phyloP scores from a whole-genome alignment of 2,888 invertebrate genomes.

The Nineta flava region DNA sequence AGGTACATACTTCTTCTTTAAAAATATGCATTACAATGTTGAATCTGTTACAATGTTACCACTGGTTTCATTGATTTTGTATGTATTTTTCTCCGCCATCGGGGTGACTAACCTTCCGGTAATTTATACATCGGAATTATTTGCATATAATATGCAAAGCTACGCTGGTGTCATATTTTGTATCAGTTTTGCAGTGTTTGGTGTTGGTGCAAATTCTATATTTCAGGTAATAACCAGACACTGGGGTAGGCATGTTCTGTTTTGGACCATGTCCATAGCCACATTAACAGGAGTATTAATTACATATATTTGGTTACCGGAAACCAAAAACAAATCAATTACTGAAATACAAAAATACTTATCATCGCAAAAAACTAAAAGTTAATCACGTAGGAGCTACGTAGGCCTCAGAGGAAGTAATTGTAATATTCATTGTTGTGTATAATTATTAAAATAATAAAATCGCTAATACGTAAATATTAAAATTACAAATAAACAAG shows the following conservation, averaged over 20 bases:
- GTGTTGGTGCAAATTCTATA: constrained; percentile 14
- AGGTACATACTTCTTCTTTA: constrained; percentile 34
- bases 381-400: no score
- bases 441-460: no score
- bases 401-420: no score
- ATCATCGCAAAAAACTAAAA: not conserved
- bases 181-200: constrained; percentile 2
- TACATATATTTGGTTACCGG: constrained; percentile 22
- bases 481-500: no score
- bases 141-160: constrained; percentile 6
- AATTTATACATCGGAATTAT: constrained; percentile 8
- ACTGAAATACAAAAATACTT: constrained; percentile 21
- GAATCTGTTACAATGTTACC: constrained; percentile 32
- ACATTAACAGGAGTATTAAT: constrained; percentile 19
- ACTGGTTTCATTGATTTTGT: constrained; percentile 35
- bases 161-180: constrained; percentile 5
- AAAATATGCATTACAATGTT: constrained; percentile 19
- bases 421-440: no score
- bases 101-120: constrained; percentile 44
- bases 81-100: constrained; percentile 39
- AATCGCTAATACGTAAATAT: no score
- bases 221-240: constrained; percentile 38
- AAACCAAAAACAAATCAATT: constrained; percentile 26
- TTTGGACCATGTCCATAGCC: constrained; percentile 27
- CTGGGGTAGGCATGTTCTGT: constrained; percentile 39